phyloP scores from a whole-genome alignment of 2,113 vertebrate genomes.

The Epinephelus cyanopodus region DNA sequence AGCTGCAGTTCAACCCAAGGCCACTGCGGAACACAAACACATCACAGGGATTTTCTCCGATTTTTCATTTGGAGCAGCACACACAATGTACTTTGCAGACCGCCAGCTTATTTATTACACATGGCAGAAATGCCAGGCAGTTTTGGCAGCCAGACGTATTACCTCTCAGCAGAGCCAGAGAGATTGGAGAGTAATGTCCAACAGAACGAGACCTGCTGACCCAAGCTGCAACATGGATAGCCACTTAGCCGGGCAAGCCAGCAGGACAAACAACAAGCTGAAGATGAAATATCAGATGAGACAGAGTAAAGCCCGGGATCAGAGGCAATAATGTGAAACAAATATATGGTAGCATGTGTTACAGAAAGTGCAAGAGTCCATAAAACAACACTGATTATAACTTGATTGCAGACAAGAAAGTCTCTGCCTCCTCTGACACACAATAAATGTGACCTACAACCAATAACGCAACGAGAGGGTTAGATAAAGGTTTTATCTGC shows the following conservation, averaged over 20 bases:
- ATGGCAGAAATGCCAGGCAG: conserved; percentile 82
- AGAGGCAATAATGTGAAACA: conserved; percentile 66
- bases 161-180: conserved; percentile 77
- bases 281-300: conserved; percentile 65
- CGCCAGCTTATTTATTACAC: conserved; percentile 84
- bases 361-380: conserved; percentile 58
- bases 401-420: conserved; percentile 41
- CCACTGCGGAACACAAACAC: conserved; percentile 84
- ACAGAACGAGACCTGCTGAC: conserved; percentile 77
- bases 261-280: conserved; percentile 60
- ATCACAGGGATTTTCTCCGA: conserved; percentile 82
- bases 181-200: conserved; percentile 78
- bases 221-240: conserved; percentile 71
- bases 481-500: conserved; percentile 63
- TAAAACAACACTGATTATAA: conserved; percentile 47
- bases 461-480: conserved; percentile 44
- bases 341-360: conserved; percentile 54
- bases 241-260: conserved; percentile 69
- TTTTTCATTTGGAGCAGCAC: conserved; percentile 82
- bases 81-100: conserved; percentile 77
- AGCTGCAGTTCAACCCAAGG: conserved; percentile 83
- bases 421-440: conserved; percentile 18
- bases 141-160: conserved; percentile 80
- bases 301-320: conserved; percentile 47
- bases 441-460: conserved; percentile 59